Percentiles rank a stretch among this genome's conserved stretches.
phyloP scores from a whole-genome alignment of 2,797 vertebrate species.

The Pogoniulus pusillus region DNA sequence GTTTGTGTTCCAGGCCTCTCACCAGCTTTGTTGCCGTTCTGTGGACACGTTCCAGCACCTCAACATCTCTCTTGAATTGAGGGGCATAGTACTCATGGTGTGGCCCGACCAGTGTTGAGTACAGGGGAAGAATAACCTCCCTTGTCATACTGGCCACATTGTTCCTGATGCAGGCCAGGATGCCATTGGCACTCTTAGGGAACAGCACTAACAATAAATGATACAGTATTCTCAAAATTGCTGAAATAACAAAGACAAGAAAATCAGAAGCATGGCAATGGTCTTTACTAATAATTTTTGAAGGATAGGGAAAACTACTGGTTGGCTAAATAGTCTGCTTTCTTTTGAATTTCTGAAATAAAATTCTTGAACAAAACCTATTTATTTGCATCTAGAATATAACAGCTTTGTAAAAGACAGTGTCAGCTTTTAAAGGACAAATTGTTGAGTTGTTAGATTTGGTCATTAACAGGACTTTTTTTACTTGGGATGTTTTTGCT shows the following conservation, averaged over 20 bases:
- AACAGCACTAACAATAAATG: background rate
- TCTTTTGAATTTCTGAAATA: background rate
- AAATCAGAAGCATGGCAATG: background rate
- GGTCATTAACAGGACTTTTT: background rate
- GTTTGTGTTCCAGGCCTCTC: too few relatives aligned
- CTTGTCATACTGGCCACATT: too few relatives aligned
- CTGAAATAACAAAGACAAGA: background rate
- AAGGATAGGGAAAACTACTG: background rate
- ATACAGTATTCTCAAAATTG: background rate
- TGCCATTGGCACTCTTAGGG: too few relatives aligned
- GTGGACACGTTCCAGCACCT: too few relatives aligned
- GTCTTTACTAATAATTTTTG: background rate
- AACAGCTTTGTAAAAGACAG: background rate
- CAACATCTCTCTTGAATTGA: too few relatives aligned
- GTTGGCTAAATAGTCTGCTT: background rate
- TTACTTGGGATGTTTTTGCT: background rate
- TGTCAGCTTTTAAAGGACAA: background rate
- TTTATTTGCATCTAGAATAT: background rate
- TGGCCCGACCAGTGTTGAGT: too few relatives aligned
- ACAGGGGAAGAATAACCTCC: too few relatives aligned
- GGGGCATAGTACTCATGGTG: too few relatives aligned
- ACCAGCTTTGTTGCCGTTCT: too few relatives aligned
- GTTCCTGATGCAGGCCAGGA: too few relatives aligned
- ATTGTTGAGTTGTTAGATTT: background rate
- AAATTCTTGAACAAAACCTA: background rate